Evolutionary conservation across 2,113 vertebrate species (phyloP), one percentile per base, ranked within the genome.

Genomic region (Halcyon malimbica): DNA sequence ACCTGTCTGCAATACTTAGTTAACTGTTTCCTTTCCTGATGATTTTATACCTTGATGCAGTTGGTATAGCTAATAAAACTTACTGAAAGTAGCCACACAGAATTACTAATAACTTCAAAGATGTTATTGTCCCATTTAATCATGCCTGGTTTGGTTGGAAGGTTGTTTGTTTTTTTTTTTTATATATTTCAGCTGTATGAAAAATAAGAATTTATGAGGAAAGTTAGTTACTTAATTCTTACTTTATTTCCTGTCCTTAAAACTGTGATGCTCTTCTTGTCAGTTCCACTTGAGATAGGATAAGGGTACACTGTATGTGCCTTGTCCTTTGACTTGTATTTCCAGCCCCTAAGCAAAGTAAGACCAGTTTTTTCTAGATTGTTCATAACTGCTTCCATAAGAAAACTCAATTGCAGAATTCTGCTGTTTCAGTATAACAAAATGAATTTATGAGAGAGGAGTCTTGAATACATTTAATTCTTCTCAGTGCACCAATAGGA

Each of bases 31-130:
- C 54, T 63, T 11, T 37, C 41, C 42, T 63, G 24, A 81, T 54
- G 6, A n/a, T 29, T 44, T 68, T 73, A 29, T 1, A 4, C 2
- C 0, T 60, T 31, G 29, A 0, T 44, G 33, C 24, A 54, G 20
- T 17, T 16, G 12, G 6, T 71, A 12, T n/a, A 35, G 5, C 60
- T 48, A 23, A 3, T 51, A 53, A 71, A 29, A 50, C 16, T 56
- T 62, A 42, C 57, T 56, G 67, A 65, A 9, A 23, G 20, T 4
- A 53, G 15, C 62, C 78, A 50, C 5, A 6, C 6, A 25, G 16
- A 54, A 41, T 68, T 88, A 44, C 50, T 70, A 13, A 9, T 13
- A 62, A 67, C 10, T 70, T 50, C n/a, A 48, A 19, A 48, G 44
- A 10, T 28, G 10, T 23, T 3, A 13, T 35, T 73, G n/a, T 35